Base-by-base conservation (phyloP, 2,113 vertebrate species). In the Morone chrysops region DNA sequence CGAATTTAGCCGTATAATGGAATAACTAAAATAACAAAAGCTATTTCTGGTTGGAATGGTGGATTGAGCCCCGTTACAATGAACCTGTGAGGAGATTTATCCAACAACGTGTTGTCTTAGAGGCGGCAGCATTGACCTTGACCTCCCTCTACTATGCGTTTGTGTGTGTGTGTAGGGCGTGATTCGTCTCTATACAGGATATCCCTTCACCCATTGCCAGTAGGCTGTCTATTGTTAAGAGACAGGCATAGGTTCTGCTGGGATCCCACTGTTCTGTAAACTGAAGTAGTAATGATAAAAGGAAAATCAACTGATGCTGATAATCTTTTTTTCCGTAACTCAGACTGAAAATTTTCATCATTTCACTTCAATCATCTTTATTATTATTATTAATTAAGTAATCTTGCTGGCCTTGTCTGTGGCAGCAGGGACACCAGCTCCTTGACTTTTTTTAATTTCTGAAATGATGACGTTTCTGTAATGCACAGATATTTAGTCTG, bases 131-230 rank as follows among this genome's bases (percentile, higher is more conserved):
- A 38, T 85, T 94, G 88, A 94, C 94, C 94, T 90, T 93, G 94
- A 95, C 94, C 92, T 89, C 81, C 45, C 71, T 70, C 72, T 53
- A 65, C 78, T 73, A 50, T 22, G 63, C 70, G 68, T 81, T 25
- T 87, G 69, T 90, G 84, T 75, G 77, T 80, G 81, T 71, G 82
- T 75, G 54, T 60, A 80, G 93, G 90, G 93, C 72, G 94, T 93
- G 93, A 94, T 93, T 94, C 87, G 70, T 89, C 91, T 92, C 92
- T 91, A 94, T 95, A 94, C 95, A 96, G 95, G 95, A 96, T 96
- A 92, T 96, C 95, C 95, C 91, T 87, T 93, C 87, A 83, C 89
- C 89, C 91, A 78, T 78, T 84, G 88, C 87, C 93, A 92, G 89
- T 89, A 92, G 87, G 85, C 82, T 90, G 91, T 89, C 94, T 93